Base-by-base conservation (phyloP, 2,113 vertebrate species). In the Eublepharis macularius region DNA sequence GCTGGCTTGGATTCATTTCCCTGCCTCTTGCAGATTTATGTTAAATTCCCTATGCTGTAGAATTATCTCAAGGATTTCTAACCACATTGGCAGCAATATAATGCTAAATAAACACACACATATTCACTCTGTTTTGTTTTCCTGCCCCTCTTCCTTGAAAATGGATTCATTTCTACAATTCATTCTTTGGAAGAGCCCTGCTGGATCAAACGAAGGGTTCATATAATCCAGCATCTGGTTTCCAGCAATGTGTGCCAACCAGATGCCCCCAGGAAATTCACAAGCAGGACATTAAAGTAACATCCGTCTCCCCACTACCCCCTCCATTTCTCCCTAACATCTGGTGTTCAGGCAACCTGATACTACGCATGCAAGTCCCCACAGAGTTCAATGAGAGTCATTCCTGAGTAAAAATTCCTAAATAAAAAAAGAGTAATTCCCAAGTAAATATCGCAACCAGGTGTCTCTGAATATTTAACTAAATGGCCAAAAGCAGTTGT, bases 31-130 rank as follows among this genome's bases (percentile, higher is more conserved):
- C 45, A 2, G 82, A 80, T n/a, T 45, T 80, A 51, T 82, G 49
- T 78, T 17, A 80, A 85, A 65, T 41, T 69, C 14, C 26, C 54
- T 36, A 3, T 69, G 88, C 47, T 63, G 3, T 79, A n/a, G 65
- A 57, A 54, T 36, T 2, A 32, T 86, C 36, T 65, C 86, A 60
- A 76, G 49, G 32, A 78, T n/a, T 63, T 29, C 74, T 10, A 80
- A 63, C 26, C 1, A 36, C n/a, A 45, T 65, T 17, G 72, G 78
- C 29, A 4, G 9, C 26, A 7, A 51, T 80, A 57, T 54, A 45
- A 83, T 89, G 84, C 89, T 76, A 89, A 91, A 87, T 5, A 63
- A 29, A 29, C 19, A 54, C 16, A 39, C 47, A 72, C 6, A 3
- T 34, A 49, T 21, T 69, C 12, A 6, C 68, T 69, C 34, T 17